A percentile compares a stretch with the other conserved stretches of the same genome.
Evolutionary conservation across 2,113 vertebrate species (phyloP).

Genomic region (Plecotus auritus): DNA sequence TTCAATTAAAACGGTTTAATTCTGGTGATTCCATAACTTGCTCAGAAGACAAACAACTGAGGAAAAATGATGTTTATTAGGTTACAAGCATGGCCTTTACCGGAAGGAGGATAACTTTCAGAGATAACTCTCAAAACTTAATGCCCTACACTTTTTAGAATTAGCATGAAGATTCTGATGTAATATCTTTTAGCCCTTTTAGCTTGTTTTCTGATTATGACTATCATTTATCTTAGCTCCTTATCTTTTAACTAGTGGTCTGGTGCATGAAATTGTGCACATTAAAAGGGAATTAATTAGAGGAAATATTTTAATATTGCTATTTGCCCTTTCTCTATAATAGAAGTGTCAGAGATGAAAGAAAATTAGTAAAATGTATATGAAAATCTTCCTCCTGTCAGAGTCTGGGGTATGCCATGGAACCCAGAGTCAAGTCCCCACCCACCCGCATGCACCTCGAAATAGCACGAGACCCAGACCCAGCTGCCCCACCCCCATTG

Average conservation of each 20-base stretch:
- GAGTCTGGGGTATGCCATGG: too few relatives aligned
- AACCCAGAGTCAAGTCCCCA: too few relatives aligned
- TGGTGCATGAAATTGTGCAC: too few relatives aligned
- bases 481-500: too few relatives aligned
- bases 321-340: too few relatives aligned
- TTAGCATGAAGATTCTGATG: background rate
- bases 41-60: background rate
- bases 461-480: too few relatives aligned
- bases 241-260: background rate
- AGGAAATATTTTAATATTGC: too few relatives aligned
- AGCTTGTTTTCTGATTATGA: background rate
- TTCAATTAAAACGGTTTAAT: constrained; percentile 49
- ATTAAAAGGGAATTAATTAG: too few relatives aligned
- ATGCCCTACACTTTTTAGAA: background rate
- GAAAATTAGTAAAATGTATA: too few relatives aligned
- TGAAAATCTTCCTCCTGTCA: too few relatives aligned
- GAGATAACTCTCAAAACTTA: background rate
- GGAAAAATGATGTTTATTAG: background rate
- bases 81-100: background rate
- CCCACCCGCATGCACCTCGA: too few relatives aligned
- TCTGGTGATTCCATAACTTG: background rate
- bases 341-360: too few relatives aligned
- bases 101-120: background rate
- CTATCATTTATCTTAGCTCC: background rate
- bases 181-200: background rate